Evolutionary conservation across 2,888 invertebrate species (phyloP).

Genomic region (Orgyia antiqua): DNA sequence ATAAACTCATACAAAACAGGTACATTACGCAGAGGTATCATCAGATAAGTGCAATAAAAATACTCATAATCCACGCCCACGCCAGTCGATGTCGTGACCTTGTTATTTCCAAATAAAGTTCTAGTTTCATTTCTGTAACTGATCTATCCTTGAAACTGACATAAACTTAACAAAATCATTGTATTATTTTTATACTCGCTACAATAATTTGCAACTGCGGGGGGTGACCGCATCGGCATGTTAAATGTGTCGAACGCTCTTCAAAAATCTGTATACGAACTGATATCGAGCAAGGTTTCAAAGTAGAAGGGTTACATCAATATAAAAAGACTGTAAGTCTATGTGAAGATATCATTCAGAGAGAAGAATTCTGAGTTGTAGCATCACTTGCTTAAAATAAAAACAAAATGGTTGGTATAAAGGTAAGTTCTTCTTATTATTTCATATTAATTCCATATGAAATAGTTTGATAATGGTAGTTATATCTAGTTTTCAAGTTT

Average conservation of each 20-base stretch:
- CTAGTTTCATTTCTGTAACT: constrained; percentile 12
- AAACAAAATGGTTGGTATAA: constrained; percentile 26
- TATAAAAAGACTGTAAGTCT: constrained; percentile 43
- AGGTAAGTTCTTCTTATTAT: constrained; percentile 24
- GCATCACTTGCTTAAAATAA: constrained; percentile 10
- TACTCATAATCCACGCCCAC: constrained; percentile 7
- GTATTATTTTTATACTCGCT: constrained; percentile 26
- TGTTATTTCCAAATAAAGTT: constrained; percentile 11
- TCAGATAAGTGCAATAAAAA: constrained; percentile 4
- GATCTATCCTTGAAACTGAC: constrained; percentile 19
- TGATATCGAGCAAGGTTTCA: constrained; percentile 38
- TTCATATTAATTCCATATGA: too few species aligned
- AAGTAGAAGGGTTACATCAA: constrained; percentile 36
- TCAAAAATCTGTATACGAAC: constrained; percentile 29
- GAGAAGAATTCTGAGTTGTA: constrained; percentile 23
- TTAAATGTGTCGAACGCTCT: constrained; percentile 27
- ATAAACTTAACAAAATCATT: constrained; percentile 25
- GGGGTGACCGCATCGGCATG: constrained; percentile 43
- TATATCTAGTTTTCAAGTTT: too few species aligned
- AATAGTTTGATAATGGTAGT: too few species aligned
- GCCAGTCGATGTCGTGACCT: constrained; percentile 18
- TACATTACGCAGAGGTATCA: not conserved
- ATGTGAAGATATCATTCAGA: constrained; percentile 36
- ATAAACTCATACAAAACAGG: not conserved
- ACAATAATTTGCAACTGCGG: constrained; percentile 38